phyloP scores from a whole-genome alignment of 2,888 invertebrate genomes.

The Tetramorium bicarinatum region DNA sequence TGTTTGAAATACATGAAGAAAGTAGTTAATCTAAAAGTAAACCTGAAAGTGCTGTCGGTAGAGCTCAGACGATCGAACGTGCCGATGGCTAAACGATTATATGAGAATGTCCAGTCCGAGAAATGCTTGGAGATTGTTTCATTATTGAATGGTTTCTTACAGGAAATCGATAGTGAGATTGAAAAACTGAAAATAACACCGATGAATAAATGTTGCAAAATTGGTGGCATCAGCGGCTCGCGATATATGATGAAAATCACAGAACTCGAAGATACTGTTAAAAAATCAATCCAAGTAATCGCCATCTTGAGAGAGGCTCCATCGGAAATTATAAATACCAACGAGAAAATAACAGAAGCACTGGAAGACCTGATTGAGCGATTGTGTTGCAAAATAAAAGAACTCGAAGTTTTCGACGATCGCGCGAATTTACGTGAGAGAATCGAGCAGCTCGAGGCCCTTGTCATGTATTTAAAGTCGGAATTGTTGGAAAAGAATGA shows the following conservation, averaged over 20 bases:
- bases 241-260: constrained; percentile 65
- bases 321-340: not conserved
- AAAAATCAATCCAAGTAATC: constrained; percentile 53
- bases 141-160: constrained; percentile 57
- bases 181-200: constrained; percentile 63
- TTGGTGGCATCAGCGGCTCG: constrained; percentile 55
- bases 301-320: constrained; percentile 51
- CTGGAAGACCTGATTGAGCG: constrained; percentile 62
- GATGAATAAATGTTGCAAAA: constrained; percentile 48
- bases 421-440: constrained; percentile 57
- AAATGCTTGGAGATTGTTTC: constrained; percentile 31
- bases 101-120: not conserved
- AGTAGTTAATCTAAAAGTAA: constrained; percentile 66
- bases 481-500: constrained; percentile 59
- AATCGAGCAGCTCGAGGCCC: constrained; percentile 71
- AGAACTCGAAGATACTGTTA: constrained; percentile 61
- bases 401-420: constrained; percentile 70
- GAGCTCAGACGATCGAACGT: constrained; percentile 54
- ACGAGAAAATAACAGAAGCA: constrained; percentile 25
- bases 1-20: constrained; percentile 69
- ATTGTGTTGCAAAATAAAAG: constrained; percentile 67
- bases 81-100: not conserved
- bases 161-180: constrained; percentile 65
- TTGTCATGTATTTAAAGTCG: constrained; percentile 56
- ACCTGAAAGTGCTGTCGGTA: constrained; percentile 57